These are phyloP conservation scores for Glossophaga mutica DNA, from an alignment of 2,797 vertebrate genomes.

Conservation along the genomic window DNA sequence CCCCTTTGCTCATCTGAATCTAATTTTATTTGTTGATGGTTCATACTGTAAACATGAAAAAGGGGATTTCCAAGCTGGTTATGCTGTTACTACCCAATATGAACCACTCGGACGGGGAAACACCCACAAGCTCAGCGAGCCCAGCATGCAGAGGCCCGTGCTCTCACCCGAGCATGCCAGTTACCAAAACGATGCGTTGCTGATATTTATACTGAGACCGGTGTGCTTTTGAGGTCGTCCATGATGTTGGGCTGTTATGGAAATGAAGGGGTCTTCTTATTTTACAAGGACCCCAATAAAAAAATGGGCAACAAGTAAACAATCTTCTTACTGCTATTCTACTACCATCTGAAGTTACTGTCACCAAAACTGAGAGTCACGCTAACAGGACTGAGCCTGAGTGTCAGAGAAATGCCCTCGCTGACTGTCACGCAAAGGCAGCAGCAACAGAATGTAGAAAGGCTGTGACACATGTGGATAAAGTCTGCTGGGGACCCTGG, in stretches of 20 bases:
- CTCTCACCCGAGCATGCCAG: background rate
- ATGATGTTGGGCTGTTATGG: background rate
- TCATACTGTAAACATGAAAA: background rate
- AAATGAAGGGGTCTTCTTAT: background rate
- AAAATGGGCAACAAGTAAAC: background rate
- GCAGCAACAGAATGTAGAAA: background rate
- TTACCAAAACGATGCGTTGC: background rate
- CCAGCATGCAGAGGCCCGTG: background rate
- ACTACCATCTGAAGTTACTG: background rate
- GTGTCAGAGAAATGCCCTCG: background rate
- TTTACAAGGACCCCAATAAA: background rate
- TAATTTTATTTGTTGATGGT: background rate
- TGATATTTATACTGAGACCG: background rate
- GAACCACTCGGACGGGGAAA: background rate
- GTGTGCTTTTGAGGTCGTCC: background rate
- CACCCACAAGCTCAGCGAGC: background rate
- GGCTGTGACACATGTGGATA: background rate
- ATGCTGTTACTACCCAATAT: background rate
- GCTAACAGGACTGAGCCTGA: background rate
- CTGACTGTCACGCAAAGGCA: background rate
- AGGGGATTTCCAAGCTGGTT: background rate
- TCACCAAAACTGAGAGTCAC: background rate
- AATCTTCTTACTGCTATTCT: background rate
- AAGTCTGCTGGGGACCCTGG: too few relatives aligned
- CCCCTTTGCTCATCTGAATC: background rate